A percentile compares a stretch with the other conserved stretches of the same genome.
phyloP scores from a whole-genome alignment of 2,888 invertebrate species.

The Arctia plantaginis region DNA sequence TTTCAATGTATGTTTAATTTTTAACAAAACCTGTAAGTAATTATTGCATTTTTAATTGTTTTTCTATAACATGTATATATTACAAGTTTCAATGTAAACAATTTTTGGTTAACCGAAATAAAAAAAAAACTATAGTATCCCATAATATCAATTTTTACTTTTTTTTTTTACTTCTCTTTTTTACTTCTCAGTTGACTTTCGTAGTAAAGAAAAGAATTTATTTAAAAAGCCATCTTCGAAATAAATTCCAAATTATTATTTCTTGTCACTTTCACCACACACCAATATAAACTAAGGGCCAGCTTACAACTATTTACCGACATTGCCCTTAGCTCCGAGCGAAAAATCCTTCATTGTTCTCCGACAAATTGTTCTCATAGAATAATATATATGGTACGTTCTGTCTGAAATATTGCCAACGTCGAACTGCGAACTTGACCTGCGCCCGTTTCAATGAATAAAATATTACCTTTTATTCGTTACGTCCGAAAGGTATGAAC shows the following conservation, averaged over 20 bases:
- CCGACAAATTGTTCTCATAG: slow-evolving; percentile 76
- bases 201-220: no score
- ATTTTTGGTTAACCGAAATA: no score
- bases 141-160: no score
- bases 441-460: slow-evolving; percentile 48
- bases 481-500: slow-evolving; percentile 44
- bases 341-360: slow-evolving; percentile 80
- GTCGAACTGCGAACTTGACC: slow-evolving; percentile 51
- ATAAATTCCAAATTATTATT: slow-evolving; percentile 7
- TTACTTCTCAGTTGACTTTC: no score
- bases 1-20: no score
- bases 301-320: slow-evolving; percentile 67
- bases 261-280: slow-evolving; percentile 54
- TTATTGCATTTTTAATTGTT: no score
- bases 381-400: slow-evolving; percentile 64
- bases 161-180: no score
- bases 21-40: no score
- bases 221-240: no score
- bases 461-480: slow-evolving; percentile 54
- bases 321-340: slow-evolving; percentile 73
- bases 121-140: no score
- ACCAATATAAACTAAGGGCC: slow-evolving; percentile 55
- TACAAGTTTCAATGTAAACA: no score
- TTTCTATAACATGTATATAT: no score
- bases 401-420: slow-evolving; percentile 60